Base-by-base conservation (phyloP, 2,888 invertebrate species). In the Eupithecia insigniata region DNA sequence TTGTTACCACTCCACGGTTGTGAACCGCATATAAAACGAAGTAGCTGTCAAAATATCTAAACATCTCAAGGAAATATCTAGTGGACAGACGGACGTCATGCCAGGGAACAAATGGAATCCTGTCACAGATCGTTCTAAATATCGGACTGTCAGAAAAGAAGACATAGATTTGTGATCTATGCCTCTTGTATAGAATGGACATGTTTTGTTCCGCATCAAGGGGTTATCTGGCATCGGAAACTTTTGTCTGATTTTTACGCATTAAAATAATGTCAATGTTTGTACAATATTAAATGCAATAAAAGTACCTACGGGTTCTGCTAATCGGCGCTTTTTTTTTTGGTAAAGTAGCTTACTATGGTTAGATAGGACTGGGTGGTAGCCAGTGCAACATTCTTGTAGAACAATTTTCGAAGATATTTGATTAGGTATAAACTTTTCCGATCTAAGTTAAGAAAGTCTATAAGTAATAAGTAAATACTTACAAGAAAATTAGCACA, bases 61-160 rank as follows among this genome's bases (percentile, higher is more conserved):
- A 85, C 80, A 84, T 82, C 78, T 81, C 84, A 82, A 85, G 85
- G 84, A 85, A 86, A 84, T 81, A 79, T 76, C 77, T 73, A 62
- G 69, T 74, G 72, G 76, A 79, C 62, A 5, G 64, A 64, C 61
- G 32, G 34, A 80, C 55, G 55, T 69, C 51, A 80, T 80, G 82
- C 81, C 82, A 86, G 85, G 82, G 87, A 86, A 88, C 82, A 83
- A 86, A 87, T 87, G 84, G 83, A 87, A 85, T 83, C 85, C 82
- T 85, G 85, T 85, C 84, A 84, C 81, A 84, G 82, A 85, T 85
- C 81, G 86, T 86, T 83, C 85, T 85, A 84, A 84, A 88, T 85
- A 81, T 81, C 81, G 78, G 83, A 83, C 83, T 36, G 62, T 36
- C 36, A 55, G 12, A 55, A 55, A 14, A 60, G 62, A 30, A 64